A percentile compares a stretch with the other conserved stretches of the same genome.
phyloP scores from a whole-genome alignment of 1,140 invertebrate genomes.

The Drosophila littoralis region DNA sequence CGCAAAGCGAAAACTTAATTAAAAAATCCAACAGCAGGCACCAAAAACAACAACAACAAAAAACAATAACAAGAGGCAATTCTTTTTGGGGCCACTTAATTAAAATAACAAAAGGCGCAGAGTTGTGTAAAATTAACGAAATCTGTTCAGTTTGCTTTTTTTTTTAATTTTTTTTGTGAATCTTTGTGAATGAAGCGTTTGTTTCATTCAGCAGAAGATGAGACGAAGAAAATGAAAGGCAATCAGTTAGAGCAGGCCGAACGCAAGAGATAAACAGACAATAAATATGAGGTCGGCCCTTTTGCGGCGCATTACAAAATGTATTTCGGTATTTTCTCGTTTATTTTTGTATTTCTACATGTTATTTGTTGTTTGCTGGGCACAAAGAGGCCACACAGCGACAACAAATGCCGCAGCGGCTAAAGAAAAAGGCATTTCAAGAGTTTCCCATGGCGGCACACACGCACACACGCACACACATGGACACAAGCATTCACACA shows the following conservation, averaged over 20 bases:
- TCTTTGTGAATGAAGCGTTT: constrained; percentile 71
- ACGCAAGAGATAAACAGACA: constrained; percentile 72
- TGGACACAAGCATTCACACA: not conserved
- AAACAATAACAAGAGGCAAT: constrained; percentile 42
- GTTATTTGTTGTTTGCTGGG: constrained; percentile 44
- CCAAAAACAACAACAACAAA: not conserved
- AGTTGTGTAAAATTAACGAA: constrained; percentile 67
- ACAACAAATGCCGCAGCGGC: constrained; percentile 34
- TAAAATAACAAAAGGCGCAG: constrained; percentile 64
- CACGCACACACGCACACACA: constrained; percentile 24
- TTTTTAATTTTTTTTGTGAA: constrained; percentile 24
- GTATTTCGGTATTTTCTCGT: constrained; percentile 39
- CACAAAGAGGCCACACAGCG: constrained; percentile 74
- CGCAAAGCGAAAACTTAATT: constrained; percentile 77
- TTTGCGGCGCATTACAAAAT: constrained; percentile 54
- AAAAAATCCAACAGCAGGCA: constrained; percentile 49
- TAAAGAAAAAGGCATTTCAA: constrained; percentile 36
- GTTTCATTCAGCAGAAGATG: constrained; percentile 66
- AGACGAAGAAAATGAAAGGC: constrained; percentile 50
- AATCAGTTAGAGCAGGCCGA: constrained; percentile 22
- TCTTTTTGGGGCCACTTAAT: constrained; percentile 73
- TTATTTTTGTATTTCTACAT: constrained; percentile 27
- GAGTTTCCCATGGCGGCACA: constrained; percentile 54
- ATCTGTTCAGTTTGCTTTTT: constrained; percentile 30
- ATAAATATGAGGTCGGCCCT: constrained; percentile 66